Evolutionary conservation across 2,113 vertebrate genomes (phyloP).

Genomic region (Lamprologus ornatipinnis): DNA sequence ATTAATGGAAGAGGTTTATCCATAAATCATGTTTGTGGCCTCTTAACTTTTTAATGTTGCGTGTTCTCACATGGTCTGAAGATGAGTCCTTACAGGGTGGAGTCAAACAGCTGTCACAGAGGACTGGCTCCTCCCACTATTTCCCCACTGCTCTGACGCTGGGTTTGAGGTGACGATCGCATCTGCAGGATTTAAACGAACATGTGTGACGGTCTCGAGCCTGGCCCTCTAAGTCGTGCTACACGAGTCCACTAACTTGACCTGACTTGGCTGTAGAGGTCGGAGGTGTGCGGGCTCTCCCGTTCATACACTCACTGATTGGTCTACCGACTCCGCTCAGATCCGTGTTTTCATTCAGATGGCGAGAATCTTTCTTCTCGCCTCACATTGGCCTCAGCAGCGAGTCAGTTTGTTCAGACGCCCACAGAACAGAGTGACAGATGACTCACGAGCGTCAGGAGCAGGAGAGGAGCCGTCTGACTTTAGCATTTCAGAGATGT

Average conservation of each 20-base stretch:
- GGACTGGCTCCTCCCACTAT: neutral
- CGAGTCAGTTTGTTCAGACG: conserved; percentile 16
- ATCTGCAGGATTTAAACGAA: neutral
- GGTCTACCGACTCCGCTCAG: neutral
- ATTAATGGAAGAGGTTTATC: neutral
- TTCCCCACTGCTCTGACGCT: neutral
- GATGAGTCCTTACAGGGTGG: neutral
- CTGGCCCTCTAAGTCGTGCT: neutral
- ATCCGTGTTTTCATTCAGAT: neutral
- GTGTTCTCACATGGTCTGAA: neutral
- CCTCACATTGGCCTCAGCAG: neutral
- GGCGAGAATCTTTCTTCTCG: neutral
- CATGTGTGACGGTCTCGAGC: neutral
- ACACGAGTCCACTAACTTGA: neutral
- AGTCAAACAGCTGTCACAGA: neutral
- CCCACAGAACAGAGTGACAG: conserved; percentile 16
- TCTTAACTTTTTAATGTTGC: neutral
- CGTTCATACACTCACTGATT: neutral
- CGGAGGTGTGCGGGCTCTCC: neutral
- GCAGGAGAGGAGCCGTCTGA: neutral
- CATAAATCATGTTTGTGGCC: neutral
- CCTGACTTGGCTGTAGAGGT: neutral
- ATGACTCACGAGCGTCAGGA: conserved; percentile 11
- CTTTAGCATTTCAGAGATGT: neutral
- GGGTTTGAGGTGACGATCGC: neutral